Base-by-base conservation (phyloP, 2,888 invertebrate species). In the Stenurella melanura region DNA sequence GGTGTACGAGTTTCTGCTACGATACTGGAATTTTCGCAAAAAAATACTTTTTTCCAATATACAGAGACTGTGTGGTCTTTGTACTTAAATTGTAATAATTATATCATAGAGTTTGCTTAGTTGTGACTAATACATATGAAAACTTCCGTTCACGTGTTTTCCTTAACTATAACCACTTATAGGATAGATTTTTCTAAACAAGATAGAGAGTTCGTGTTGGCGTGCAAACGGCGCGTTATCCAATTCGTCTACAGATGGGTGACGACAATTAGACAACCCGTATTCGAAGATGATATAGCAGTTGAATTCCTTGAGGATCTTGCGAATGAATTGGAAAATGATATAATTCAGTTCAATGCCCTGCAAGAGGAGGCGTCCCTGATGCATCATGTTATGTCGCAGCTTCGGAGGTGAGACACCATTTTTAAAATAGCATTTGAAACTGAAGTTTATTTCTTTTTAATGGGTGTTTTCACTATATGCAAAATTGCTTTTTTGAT, bases 221-320 rank as follows among this genome's bases (percentile, higher is more conserved):
- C 93, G 74, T 94, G 94, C 86, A 95, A 95, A 88, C 91, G 93
- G 83, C 92, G 95, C 78, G 95, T 96, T 15, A 92, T 96, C 63
- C 93, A 94, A 82, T 96, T 96, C 89, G 93, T 95, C 70, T 93
- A 94, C 84, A 92, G 93, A 83, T 96, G 96, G 96, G 93, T 94
- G 60, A 91, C 92, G 81, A 92, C 95, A 4, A 93, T 95, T 68
- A 91, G 94, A 6, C 93, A 94, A 85, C 94, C 94, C 2, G 95
- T 96, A 80, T 94, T 94, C 85, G 94, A 95, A 84, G 95, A 96
- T 87, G 91, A 93, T 18, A 92, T 92, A 42, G 93, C 94, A 21
- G 92, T 93, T 84, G 93, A 93, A 83, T 96, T 96, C 87, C 90
- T 96, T 58, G 94, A 95, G 92, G 95, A 95, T 84, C 88, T 96